Base-by-base conservation (phyloP, 2,888 invertebrate species). In the Hecatera dysodea region DNA sequence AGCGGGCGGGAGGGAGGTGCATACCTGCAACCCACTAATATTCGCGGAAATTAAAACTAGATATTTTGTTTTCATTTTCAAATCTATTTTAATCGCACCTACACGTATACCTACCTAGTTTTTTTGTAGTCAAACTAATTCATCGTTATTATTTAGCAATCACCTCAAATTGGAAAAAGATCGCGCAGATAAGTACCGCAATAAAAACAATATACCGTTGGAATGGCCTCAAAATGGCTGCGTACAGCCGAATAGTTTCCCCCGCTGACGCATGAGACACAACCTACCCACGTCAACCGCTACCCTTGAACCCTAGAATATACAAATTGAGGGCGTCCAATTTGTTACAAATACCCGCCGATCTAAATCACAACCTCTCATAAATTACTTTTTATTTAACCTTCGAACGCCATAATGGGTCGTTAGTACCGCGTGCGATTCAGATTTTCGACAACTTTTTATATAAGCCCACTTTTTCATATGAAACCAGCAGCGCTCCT, bases 331-430 rank as follows among this genome's bases (percentile, higher is more conserved):
- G 69, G 67, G 61, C 56, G 62, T 57, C 67, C 76, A 75, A 75
- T 75, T 72, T 60, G 66, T 71, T 65, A 70, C 66, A 74, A 72
- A 73, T 67, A 64, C 71, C 57, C 59, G 69, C 60, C 57, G 78
- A 82, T 87, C 73, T 75, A 77, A 78, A 86, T 86, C 81, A 78
- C 77, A 77, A 72, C 60, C 70, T 66, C 61, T 62, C 55, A 81
- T 83, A 81, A 81, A 84, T 84, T 82, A 80, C 64, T 78, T 82
- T 80, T 74, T 75, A 70, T 61, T 64, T 74, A 83, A 81, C 80
- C 81, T 85, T 77, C 75, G 63, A 76, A 73, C 67, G 64, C 53
- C 60, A 68, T 72, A 55, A 69, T 27, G 48, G 84, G 84, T 81
- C 72, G 78, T 83, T 83, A 78, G 33, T 66, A 66, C 72, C 72